Percentiles rank a stretch among this genome's conserved stretches.
Conservation (phyloP, 2,113 vertebrate species). For the Myxocyprinus asiaticus region DNA sequence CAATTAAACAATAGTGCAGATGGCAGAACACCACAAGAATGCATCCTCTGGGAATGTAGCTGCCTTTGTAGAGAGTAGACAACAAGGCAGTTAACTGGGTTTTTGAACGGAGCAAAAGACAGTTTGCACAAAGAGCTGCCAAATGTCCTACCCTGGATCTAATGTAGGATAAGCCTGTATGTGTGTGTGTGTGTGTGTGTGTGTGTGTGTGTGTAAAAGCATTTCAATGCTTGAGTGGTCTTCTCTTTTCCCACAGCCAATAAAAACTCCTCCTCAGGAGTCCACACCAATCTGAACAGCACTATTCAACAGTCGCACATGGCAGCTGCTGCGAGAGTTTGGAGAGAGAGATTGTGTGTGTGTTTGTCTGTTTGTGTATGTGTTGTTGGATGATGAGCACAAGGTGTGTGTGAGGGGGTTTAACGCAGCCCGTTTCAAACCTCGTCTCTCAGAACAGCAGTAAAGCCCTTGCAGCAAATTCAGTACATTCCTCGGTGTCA, state of each 20-base stretch:
- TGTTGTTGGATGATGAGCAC: constrained; percentile 61
- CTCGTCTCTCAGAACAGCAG: too few species aligned
- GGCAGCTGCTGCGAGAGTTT: constrained; percentile 30
- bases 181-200: background rate
- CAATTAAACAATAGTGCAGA: too few species aligned
- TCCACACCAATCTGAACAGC: constrained; percentile 55
- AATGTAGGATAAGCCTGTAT: background rate
- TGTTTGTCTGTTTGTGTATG: constrained; percentile 62
- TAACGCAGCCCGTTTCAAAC: constrained; percentile 61
- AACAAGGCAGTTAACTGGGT: background rate
- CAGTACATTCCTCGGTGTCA: constrained; percentile 79
- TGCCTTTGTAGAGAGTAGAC: background rate
- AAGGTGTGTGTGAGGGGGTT: constrained; percentile 53
- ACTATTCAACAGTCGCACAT: constrained; percentile 64
- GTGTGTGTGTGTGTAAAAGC: constrained; percentile 57
- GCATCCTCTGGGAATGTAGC: too few species aligned
- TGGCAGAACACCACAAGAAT: too few species aligned
- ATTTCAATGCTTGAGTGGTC: constrained; percentile 63
- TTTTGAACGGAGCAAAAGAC: background rate
- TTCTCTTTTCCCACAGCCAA: constrained; percentile 72
- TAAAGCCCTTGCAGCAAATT: constrained; percentile 78
- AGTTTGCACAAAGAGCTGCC: constrained; percentile 55
- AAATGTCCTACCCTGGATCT: constrained; percentile 32
- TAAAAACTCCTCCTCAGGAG: constrained; percentile 55
- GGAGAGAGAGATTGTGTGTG: constrained; percentile 35